Evolutionary conservation across 2,888 invertebrate genomes (phyloP).

Genomic region (Epinotia demarniana): DNA sequence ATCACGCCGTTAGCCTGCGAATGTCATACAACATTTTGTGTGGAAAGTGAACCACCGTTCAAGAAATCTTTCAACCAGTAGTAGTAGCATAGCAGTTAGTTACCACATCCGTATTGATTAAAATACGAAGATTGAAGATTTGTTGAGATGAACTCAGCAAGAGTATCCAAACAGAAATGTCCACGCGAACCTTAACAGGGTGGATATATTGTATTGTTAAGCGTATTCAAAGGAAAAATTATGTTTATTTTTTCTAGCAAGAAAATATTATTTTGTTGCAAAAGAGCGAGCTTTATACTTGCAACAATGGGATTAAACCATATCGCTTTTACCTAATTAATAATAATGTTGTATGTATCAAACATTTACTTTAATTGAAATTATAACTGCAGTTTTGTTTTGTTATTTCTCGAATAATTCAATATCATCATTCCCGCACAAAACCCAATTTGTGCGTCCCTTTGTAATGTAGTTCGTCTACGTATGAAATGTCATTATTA

Average conservation of each 20-base stretch:
- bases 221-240: background rate
- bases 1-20: too few relatives aligned
- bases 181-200: conserved; percentile 10
- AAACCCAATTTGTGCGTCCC: conserved; percentile 22
- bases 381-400: background rate
- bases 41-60: too few relatives aligned
- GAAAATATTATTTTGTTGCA: background rate
- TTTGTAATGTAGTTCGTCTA: conserved; percentile 41
- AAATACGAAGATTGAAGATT: conserved; percentile 21
- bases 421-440: conserved; percentile 22
- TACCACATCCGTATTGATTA: background rate
- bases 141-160: conserved; percentile 22
- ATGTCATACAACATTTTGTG: too few relatives aligned
- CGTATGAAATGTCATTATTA: conserved; percentile 47
- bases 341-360: background rate
- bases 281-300: background rate
- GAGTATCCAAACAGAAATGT: conserved; percentile 22
- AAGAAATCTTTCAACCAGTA: too few relatives aligned
- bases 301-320: too few relatives aligned
- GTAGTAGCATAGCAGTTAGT: too few relatives aligned
- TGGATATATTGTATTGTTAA: conserved; percentile 20
- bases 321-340: too few relatives aligned
- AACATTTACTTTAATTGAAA: background rate
- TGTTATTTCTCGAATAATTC: conserved; percentile 19
- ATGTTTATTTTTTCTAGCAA: background rate